Percentiles rank a stretch among this genome's conserved stretches.
Conservation (phyloP, 1,140 invertebrate species). For the Drosophila yakuba region DNA sequence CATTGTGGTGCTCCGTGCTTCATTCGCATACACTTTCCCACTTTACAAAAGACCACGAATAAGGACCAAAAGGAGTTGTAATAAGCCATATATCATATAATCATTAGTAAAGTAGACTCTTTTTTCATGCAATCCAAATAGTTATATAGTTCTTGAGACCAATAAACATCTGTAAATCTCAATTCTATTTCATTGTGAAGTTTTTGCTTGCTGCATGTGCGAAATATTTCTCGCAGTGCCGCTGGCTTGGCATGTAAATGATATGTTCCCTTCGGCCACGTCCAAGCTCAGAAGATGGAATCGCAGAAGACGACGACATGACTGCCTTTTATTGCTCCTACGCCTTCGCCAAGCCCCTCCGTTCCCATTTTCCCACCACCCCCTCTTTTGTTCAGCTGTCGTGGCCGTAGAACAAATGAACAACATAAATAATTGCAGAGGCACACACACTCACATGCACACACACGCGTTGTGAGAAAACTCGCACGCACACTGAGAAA, state of each 20-base stretch:
- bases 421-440: conserved; percentile 83
- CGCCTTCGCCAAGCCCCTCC: conserved; percentile 54
- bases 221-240: conserved; percentile 3
- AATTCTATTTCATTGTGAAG: too few relatives aligned
- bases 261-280: conserved; percentile 81
- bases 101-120: too few relatives aligned
- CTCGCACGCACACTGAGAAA: conserved; percentile 13
- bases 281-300: conserved; percentile 45
- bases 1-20: conserved; percentile 53
- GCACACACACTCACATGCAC: conserved; percentile 43
- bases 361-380: neutral
- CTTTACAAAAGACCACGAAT: too few relatives aligned
- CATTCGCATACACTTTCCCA: neutral
- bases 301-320: conserved; percentile 27
- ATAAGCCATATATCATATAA: too few relatives aligned
- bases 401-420: conserved; percentile 80
- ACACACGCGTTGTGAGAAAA: conserved; percentile 4
- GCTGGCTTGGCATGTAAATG: conserved; percentile 80
- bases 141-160: too few relatives aligned
- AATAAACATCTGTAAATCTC: too few relatives aligned
- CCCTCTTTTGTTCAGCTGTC: conserved; percentile 72
- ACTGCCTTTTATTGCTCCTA: conserved; percentile 54
- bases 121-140: too few relatives aligned
- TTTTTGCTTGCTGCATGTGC: too few relatives aligned
- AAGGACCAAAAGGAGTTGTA: too few relatives aligned